phyloP scores from a whole-genome alignment of 2,888 invertebrate species.

The Strigamia maritima region DNA sequence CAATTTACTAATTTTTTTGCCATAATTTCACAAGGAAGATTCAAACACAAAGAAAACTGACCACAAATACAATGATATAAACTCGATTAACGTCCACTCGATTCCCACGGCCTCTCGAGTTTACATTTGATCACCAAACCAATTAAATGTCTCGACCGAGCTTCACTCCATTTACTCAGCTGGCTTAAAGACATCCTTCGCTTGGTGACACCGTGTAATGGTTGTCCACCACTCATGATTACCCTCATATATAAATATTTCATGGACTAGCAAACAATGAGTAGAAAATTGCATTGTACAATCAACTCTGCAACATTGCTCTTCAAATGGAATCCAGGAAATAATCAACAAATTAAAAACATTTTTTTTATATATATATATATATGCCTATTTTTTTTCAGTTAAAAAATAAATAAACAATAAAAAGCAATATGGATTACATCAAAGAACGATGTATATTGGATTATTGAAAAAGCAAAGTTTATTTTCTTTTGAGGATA shows the following conservation, averaged over 20 bases:
- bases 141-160: slow-evolving; percentile 30
- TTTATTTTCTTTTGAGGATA: background rate
- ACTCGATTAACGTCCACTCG: slow-evolving; percentile 15
- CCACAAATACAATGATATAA: background rate
- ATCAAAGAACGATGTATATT: too few species aligned
- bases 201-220: slow-evolving; percentile 18
- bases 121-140: slow-evolving; percentile 25
- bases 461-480: background rate
- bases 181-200: slow-evolving; percentile 21
- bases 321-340: slow-evolving; percentile 28
- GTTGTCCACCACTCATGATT: slow-evolving; percentile 20
- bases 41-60: background rate
- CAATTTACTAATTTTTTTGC: background rate
- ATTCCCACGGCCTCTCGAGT: slow-evolving; percentile 15
- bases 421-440: background rate
- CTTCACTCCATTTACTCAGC: slow-evolving; percentile 28
- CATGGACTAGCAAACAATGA: slow-evolving; percentile 22
- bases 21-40: slow-evolving; percentile 17
- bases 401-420: too few species aligned
- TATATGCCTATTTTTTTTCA: too few species aligned
- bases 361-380: background rate
- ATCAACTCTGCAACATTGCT: slow-evolving; percentile 19
- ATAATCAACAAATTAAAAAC: background rate
- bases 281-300: background rate
- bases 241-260: slow-evolving; percentile 1